phyloP scores from a whole-genome alignment of 2,888 invertebrate genomes.

The Elaeidobius kamerunicus region DNA sequence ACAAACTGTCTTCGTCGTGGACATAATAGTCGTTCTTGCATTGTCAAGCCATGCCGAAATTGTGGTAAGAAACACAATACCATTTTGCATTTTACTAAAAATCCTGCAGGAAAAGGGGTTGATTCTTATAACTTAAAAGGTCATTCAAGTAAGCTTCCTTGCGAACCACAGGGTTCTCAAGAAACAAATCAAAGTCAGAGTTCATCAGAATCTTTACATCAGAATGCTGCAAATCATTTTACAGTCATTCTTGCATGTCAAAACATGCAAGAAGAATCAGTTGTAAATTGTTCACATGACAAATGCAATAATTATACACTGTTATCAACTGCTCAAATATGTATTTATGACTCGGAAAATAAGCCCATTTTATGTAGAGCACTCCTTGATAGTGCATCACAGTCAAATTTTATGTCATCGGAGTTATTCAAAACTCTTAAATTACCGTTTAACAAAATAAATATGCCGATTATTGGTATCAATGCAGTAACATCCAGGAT shows the following conservation, averaged over 20 bases:
- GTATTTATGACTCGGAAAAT: slow-evolving; percentile 3
- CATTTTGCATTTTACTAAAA: slow-evolving; percentile 5
- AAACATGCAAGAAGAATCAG: background rate
- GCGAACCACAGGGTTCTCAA: no score
- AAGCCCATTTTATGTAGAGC: slow-evolving; percentile 1
- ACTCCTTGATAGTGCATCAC: background rate
- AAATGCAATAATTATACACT: background rate
- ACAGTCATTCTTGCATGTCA: no score
- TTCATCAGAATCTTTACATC: no score
- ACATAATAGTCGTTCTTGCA: slow-evolving; percentile 3
- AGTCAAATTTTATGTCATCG: slow-evolving; percentile 1
- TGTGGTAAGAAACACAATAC: slow-evolving; percentile 7
- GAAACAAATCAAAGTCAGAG: no score
- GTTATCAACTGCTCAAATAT: slow-evolving; percentile 3
- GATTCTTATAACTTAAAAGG: no score
- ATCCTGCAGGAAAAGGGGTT: background rate
- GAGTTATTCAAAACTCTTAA: slow-evolving; percentile 5
- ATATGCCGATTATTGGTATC: slow-evolving; percentile 18
- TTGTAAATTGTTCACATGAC: background rate
- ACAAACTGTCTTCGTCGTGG: slow-evolving; percentile 5
- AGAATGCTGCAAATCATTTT: no score
- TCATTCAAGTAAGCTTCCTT: no score
- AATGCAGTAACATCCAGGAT: slow-evolving; percentile 12
- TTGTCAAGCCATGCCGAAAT: background rate
- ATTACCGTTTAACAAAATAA: slow-evolving; percentile 6